Evolutionary conservation across 2,113 vertebrate species (phyloP), one percentile per base, ranked within the genome.

Genomic region (Spheniscus mendiculus): DNA sequence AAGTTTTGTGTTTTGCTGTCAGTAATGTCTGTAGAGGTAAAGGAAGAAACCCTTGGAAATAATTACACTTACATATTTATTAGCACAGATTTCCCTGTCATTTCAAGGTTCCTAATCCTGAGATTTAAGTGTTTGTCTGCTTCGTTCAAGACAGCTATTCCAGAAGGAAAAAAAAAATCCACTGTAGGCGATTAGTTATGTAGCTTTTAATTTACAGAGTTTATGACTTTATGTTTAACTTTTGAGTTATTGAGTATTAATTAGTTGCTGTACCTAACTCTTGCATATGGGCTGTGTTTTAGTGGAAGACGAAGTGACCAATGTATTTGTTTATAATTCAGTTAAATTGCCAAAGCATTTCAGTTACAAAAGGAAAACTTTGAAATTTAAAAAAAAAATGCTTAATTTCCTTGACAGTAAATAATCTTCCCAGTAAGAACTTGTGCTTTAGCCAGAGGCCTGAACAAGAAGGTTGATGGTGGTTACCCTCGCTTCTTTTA

Each of bases 1-100:
- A 95, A 87, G 44, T 83, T 95, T 79, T 94, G 63, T 90, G 36
- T 82, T 95, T 87, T 93, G 55, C 72, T 89, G 38, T 94, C 80
- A 89, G 18, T 95, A 69, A 67, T 90, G 40, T 83, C 27, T 87
- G 55, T 95, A 69, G 78, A 87, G 58, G 77, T 96, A 93, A 93
- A 96, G 49, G 63, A 90, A 82, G 62, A 94, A 94, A 44, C 11
- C 26, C 25, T 70, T 62, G 19, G 45, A 90, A 81, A 55, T 59
- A 72, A 61, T 79, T 49, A 34, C 14, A 15, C 11, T 49, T 65
- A 23, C 0, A 4, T 77, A 47, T 66, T 58, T 83, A 66, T 67
- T 90, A 71, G 63, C 32, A 70, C 17, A 50, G 20, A 49, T 30
- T 55, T 85, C 34, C 21, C 6, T 93, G 56, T 52, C 8, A 44